A percentile compares a stretch with the other conserved stretches of the same genome.
These are phyloP conservation scores for Hemibagrus guttatus DNA, from an alignment of 2,797 vertebrate genomes.

Conservation along the genomic window DNA sequence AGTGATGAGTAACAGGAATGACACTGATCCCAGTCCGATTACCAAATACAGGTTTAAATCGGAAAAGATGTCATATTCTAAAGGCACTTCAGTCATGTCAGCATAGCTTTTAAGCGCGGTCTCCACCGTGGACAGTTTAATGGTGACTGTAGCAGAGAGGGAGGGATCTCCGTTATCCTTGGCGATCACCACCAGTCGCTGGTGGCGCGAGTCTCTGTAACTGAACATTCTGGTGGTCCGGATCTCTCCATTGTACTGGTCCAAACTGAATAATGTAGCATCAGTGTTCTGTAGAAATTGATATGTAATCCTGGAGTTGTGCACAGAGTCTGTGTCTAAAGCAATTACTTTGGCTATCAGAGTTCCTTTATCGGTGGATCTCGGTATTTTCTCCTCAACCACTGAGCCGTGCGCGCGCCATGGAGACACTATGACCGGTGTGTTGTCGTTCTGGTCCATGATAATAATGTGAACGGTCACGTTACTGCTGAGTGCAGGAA, in stretches of 20 bases:
- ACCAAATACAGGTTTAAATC: slow-evolving; percentile 63
- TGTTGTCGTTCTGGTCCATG: slow-evolving; percentile 64
- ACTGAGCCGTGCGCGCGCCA: slow-evolving; percentile 61
- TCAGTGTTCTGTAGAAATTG: slow-evolving; percentile 62
- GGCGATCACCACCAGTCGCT: slow-evolving; percentile 59
- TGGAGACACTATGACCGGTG: slow-evolving; percentile 42
- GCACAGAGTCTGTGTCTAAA: slow-evolving; percentile 66
- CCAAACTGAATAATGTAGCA: slow-evolving; percentile 60
- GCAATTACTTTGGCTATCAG: slow-evolving; percentile 70
- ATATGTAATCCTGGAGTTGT: slow-evolving; percentile 64
- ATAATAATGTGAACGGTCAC: slow-evolving; percentile 58
- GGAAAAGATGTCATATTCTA: slow-evolving; percentile 64
- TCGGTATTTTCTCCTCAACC: slow-evolving; percentile 64
- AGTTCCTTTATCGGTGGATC: slow-evolving; percentile 65
- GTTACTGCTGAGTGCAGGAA: slow-evolving; percentile 59
- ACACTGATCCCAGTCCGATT: slow-evolving; percentile 63
- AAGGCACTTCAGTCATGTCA: slow-evolving; percentile 59
- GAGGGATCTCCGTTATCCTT: slow-evolving; percentile 63
- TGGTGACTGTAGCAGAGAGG: slow-evolving; percentile 63
- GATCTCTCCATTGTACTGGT: slow-evolving; percentile 64
- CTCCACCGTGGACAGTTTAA: slow-evolving; percentile 62
- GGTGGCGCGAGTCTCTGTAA: slow-evolving; percentile 60
- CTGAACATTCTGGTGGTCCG: slow-evolving; percentile 61
- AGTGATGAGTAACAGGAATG: slow-evolving; percentile 63
- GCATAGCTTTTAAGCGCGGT: slow-evolving; percentile 59